Percentiles rank a stretch among this genome's conserved stretches.
Conservation (phyloP, 2,113 vertebrate species). For the Larimichthys polyactis region DNA sequence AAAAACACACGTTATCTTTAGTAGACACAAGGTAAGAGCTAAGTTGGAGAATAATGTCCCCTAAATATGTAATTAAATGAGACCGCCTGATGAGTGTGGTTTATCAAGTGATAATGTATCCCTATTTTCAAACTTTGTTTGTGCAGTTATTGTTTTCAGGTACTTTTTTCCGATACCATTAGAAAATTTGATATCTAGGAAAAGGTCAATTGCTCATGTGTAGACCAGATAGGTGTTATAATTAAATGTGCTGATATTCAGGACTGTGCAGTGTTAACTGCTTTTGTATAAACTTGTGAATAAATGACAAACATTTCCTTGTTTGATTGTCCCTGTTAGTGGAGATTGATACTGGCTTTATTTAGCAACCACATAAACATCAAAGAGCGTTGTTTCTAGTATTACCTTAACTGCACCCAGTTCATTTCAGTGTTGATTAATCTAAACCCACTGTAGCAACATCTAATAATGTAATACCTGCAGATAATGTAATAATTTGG, state of each 20-base stretch:
- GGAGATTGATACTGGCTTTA: too few relatives aligned
- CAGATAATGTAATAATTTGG: too few relatives aligned
- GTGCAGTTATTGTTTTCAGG: neutral
- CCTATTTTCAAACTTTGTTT: constrained; percentile 3
- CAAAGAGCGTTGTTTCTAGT: too few relatives aligned
- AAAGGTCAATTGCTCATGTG: neutral
- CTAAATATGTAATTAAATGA: constrained; percentile 2
- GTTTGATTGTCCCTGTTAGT: too few relatives aligned
- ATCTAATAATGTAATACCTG: too few relatives aligned
- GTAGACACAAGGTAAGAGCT: neutral
- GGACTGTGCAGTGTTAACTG: neutral
- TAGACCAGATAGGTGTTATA: neutral
- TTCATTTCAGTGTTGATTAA: too few relatives aligned
- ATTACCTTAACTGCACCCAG: too few relatives aligned
- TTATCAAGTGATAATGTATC: neutral
- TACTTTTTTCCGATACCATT: neutral
- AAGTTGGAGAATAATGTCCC: neutral
- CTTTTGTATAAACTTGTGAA: neutral
- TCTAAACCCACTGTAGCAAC: too few relatives aligned
- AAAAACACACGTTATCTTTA: neutral
- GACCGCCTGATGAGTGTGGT: neutral
- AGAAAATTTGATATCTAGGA: neutral
- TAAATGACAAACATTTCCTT: too few relatives aligned
- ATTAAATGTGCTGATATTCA: neutral
- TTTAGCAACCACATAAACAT: too few relatives aligned